These are phyloP conservation scores for Phoxinus phoxinus DNA, from an alignment of 2,113 vertebrate genomes.

Conservation along the genomic window DNA sequence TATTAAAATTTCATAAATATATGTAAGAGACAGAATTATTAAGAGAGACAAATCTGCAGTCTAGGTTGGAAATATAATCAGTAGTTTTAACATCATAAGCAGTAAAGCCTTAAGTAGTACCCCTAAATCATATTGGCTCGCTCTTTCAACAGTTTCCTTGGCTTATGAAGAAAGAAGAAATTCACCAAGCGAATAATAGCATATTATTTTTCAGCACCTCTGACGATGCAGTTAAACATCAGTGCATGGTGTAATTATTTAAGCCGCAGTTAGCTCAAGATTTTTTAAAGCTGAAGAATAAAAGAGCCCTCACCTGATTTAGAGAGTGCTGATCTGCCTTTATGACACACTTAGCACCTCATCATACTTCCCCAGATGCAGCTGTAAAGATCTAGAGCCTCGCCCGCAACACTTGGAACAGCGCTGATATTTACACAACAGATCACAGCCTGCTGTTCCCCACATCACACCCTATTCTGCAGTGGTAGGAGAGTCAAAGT, in stretches of 20 bases:
- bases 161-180: constrained; percentile 38
- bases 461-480: neutral
- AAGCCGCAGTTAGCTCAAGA: constrained; percentile 50
- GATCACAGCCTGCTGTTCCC: neutral
- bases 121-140: neutral
- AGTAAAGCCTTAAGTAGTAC: constrained; percentile 4
- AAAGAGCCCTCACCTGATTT: constrained; percentile 66
- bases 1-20: too few species aligned
- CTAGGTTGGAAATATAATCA: constrained; percentile 32
- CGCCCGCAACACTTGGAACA: constrained; percentile 61
- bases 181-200: constrained; percentile 30
- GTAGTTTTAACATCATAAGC: constrained; percentile 33
- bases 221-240: constrained; percentile 55
- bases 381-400: constrained; percentile 61
- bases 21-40: too few species aligned
- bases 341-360: constrained; percentile 78
- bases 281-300: constrained; percentile 46
- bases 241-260: constrained; percentile 46
- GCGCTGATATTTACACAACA: constrained; percentile 42
- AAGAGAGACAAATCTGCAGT: neutral
- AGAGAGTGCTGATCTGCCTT: constrained; percentile 70
- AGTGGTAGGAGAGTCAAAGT: neutral
- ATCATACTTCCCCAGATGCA: constrained; percentile 74
- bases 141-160: constrained; percentile 36
- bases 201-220: constrained; percentile 26